A percentile compares a stretch with the other conserved stretches of the same genome.
phyloP scores from a whole-genome alignment of 2,888 invertebrate species.

The Mechanitis messenoides region DNA sequence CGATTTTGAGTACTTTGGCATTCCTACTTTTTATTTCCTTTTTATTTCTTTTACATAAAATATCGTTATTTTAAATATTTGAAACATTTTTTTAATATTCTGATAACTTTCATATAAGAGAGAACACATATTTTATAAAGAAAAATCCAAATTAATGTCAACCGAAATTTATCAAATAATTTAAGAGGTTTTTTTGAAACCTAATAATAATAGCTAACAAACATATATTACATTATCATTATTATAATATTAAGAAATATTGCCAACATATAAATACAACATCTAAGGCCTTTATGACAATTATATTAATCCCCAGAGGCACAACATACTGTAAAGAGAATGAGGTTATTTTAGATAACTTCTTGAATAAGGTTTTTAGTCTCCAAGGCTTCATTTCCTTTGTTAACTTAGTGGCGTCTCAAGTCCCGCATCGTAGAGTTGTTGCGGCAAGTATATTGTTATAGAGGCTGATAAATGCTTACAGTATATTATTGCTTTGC shows the following conservation, averaged over 20 bases:
- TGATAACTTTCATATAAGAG: too few species aligned
- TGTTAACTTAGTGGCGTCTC: conserved; percentile 20
- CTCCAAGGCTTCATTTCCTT: conserved; percentile 28
- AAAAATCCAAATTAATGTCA: too few species aligned
- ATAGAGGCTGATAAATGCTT: conserved; percentile 1
- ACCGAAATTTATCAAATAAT: too few species aligned
- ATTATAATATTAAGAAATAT: too few species aligned
- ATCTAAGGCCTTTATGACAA: conserved; percentile 9
- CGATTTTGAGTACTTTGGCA: conserved; percentile 20
- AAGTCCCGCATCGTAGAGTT: neutral
- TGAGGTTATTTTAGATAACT: conserved; percentile 27
- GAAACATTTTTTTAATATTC: too few species aligned
- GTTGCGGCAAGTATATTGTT: neutral
- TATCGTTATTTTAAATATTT: neutral
- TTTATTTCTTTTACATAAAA: neutral
- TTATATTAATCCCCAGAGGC: conserved; percentile 16
- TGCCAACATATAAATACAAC: too few species aligned
- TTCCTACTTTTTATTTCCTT: neutral
- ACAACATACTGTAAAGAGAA: conserved; percentile 25
- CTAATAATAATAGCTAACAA: too few species aligned
- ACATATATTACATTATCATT: too few species aligned
- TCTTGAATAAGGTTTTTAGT: conserved; percentile 27
- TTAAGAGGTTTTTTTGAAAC: too few species aligned
- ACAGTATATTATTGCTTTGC: too few species aligned
- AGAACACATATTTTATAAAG: too few species aligned